A percentile compares a stretch with the other conserved stretches of the same genome.
These are phyloP conservation scores for Myotis pilosus DNA, from an alignment of 2,797 vertebrate species.

Conservation along the genomic window DNA sequence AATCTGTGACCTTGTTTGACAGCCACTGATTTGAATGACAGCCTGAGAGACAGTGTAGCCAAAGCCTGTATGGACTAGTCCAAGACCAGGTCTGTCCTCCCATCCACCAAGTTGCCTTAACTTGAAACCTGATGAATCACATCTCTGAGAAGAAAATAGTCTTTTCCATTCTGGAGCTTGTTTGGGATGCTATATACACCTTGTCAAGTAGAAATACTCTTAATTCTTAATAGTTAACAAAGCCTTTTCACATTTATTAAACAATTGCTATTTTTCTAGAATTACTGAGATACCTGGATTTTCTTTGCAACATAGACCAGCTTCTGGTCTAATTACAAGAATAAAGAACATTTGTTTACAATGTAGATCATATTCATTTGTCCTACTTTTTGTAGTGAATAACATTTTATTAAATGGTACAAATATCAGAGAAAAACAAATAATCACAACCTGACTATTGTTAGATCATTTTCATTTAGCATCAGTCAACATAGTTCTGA, in stretches of 20 bases:
- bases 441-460: not conserved
- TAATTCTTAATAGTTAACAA: not conserved
- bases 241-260: not conserved
- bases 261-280: constrained; percentile 9
- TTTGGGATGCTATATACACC: not conserved
- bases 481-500: not conserved
- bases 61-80: not conserved
- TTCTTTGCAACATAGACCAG: not conserved
- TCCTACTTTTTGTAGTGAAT: not conserved
- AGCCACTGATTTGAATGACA: constrained; percentile 58
- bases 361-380: not conserved
- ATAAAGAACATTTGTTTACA: not conserved
- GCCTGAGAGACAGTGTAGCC: not conserved
- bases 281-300: not conserved
- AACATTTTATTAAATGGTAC: not conserved
- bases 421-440: not conserved
- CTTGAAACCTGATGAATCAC: not conserved
- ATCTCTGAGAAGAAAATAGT: not conserved
- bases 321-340: not conserved
- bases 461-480: not conserved
- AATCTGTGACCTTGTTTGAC: constrained; percentile 54
- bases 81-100: not conserved
- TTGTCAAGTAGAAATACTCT: not conserved
- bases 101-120: not conserved
- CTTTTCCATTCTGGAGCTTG: not conserved